phyloP scores from a whole-genome alignment of 2,888 invertebrate species.

The Melolontha melolontha region DNA sequence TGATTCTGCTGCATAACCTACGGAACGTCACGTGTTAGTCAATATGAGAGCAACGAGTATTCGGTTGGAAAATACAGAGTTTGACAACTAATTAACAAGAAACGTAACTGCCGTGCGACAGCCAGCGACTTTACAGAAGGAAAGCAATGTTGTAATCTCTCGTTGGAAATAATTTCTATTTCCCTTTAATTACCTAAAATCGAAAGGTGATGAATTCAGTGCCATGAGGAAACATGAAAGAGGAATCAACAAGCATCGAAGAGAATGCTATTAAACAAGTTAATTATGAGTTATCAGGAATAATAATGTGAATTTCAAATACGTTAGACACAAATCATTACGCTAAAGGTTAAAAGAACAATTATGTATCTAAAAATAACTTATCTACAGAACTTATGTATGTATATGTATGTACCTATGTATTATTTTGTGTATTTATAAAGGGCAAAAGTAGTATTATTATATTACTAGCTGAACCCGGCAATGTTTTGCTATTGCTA shows the following conservation, averaged over 20 bases:
- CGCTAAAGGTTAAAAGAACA: no score
- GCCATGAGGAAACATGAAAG: conserved; percentile 18
- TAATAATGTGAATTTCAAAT: conserved; percentile 1
- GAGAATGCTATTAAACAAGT: conserved; percentile 25
- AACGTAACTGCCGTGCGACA: conserved; percentile 29
- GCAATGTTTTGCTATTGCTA: no score
- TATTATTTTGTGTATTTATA: no score
- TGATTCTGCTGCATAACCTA: conserved; percentile 47
- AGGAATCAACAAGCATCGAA: conserved; percentile 22
- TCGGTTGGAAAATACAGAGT: conserved; percentile 43
- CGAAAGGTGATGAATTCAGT: conserved; percentile 20
- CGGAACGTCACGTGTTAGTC: conserved; percentile 50
- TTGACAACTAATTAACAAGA: conserved; percentile 46
- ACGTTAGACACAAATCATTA: background rate
- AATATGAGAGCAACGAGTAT: conserved; percentile 46
- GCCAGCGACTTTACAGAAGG: background rate
- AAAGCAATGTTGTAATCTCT: conserved; percentile 12
- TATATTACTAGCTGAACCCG: no score
- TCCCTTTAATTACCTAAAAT: conserved; percentile 35
- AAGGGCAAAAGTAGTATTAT: no score
- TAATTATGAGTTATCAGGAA: conserved; percentile 15
- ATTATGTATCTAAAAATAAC: no score
- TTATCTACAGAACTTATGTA: no score
- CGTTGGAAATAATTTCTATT: conserved; percentile 24
- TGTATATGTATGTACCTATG: no score